phyloP scores from a whole-genome alignment of 2,797 vertebrate species.

The Diplodus puntazzo region DNA sequence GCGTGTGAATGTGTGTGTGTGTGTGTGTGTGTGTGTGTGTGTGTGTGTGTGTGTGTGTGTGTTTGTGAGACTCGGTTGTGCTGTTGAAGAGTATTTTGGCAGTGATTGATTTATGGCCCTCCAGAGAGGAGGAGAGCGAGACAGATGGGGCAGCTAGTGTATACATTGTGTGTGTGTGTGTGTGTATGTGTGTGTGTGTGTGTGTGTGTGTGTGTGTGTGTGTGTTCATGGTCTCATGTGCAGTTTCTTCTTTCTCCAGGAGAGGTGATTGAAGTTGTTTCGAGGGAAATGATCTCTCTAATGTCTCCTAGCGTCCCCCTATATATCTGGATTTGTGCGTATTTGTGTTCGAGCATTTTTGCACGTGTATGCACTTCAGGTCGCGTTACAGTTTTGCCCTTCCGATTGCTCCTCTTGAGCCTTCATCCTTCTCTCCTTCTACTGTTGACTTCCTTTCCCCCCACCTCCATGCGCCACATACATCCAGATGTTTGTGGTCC shows the following conservation, averaged over 20 bases:
- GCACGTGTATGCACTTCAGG: conserved; percentile 46
- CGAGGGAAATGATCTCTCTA: conserved; percentile 30
- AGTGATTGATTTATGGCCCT: conserved; percentile 70
- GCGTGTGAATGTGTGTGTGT: conserved; percentile 10
- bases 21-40: conserved; percentile 23
- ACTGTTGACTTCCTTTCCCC: conserved; percentile 39
- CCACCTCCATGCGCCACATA: conserved; percentile 17
- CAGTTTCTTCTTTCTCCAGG: conserved; percentile 36
- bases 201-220: conserved; percentile 27
- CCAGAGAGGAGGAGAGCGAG: conserved; percentile 46
- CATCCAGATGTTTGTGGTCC: not conserved
- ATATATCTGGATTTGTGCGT: conserved; percentile 24
- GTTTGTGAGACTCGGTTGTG: conserved; percentile 23
- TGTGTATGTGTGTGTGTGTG: not conserved
- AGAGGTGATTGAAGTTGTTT: conserved; percentile 42
- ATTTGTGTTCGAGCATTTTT: conserved; percentile 47
- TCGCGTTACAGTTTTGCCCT: conserved; percentile 69
- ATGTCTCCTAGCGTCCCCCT: conserved; percentile 24
- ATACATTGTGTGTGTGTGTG: conserved; percentile 3
- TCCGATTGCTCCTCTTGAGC: conserved; percentile 59
- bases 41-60: conserved; percentile 3
- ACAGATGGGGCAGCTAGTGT: conserved; percentile 43
- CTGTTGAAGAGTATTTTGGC: conserved; percentile 65
- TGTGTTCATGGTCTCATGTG: conserved; percentile 23
- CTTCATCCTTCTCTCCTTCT: conserved; percentile 47